phyloP scores from a whole-genome alignment of 2,113 vertebrate genomes.

The Gobius niger region DNA sequence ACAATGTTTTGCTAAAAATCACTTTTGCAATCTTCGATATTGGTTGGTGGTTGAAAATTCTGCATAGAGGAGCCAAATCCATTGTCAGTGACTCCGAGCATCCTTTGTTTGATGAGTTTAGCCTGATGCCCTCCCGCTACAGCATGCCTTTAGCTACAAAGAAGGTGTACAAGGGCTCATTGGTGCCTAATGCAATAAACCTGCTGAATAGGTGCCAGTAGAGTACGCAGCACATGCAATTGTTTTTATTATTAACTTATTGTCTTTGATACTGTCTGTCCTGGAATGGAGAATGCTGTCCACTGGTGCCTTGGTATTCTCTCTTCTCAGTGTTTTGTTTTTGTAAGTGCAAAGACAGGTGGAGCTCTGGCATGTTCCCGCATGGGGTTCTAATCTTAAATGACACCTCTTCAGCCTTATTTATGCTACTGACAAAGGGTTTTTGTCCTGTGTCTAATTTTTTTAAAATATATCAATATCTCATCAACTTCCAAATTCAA shows the following conservation, averaged over 20 bases:
- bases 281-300: not conserved
- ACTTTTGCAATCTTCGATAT: not conserved
- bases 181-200: too few species aligned
- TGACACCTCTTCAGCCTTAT: conserved; percentile 25
- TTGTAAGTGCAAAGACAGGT: conserved; percentile 69
- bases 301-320: conserved; percentile 36
- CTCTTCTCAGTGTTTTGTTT: conserved; percentile 48
- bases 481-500: too few species aligned
- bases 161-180: too few species aligned
- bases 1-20: not conserved
- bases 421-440: not conserved
- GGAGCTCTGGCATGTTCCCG: conserved; percentile 53
- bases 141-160: too few species aligned
- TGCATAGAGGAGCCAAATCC: not conserved
- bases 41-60: not conserved
- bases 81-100: too few species aligned
- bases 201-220: too few species aligned
- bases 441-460: too few species aligned
- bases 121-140: too few species aligned
- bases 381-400: conserved; percentile 62
- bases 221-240: too few species aligned
- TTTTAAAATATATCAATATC: too few species aligned
- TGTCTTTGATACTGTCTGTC: too few species aligned
- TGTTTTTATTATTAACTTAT: not conserved
- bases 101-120: too few species aligned